phyloP scores from a whole-genome alignment of 2,113 vertebrate species.

The Rhinoderma darwinii region DNA sequence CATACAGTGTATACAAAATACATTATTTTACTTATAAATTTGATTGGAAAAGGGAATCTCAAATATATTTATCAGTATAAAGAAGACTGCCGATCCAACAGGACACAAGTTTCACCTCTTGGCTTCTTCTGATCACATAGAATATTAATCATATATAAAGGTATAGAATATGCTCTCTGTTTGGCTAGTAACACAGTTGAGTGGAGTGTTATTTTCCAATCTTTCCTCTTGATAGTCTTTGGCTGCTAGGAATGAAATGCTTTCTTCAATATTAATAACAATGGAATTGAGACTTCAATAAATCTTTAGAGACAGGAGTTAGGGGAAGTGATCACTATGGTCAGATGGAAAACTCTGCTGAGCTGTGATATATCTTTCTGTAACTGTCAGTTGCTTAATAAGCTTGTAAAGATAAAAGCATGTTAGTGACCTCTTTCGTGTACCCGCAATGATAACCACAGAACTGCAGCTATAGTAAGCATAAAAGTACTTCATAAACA shows the following conservation, averaged over 20 bases:
- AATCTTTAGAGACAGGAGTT: slow-evolving; percentile 39
- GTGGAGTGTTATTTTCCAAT: background rate
- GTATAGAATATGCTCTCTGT: background rate
- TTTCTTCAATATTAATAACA: slow-evolving; percentile 12
- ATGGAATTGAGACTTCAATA: slow-evolving; percentile 33
- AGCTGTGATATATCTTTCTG: slow-evolving; percentile 20
- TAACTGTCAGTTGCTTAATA: slow-evolving; percentile 38
- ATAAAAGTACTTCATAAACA: background rate
- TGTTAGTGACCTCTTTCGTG: slow-evolving; percentile 12
- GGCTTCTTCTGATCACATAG: background rate
- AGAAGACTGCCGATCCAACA: background rate
- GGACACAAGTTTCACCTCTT: background rate
- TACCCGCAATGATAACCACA: background rate
- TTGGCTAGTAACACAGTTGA: background rate
- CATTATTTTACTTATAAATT: background rate
- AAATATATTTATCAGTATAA: background rate
- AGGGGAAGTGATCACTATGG: slow-evolving; percentile 22
- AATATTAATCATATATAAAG: background rate
- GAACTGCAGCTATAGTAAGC: background rate
- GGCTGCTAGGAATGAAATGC: slow-evolving; percentile 8
- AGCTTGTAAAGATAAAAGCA: slow-evolving; percentile 35
- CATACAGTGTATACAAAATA: background rate
- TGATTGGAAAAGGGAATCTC: background rate
- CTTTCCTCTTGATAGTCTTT: background rate
- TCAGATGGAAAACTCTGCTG: slow-evolving; percentile 28